Evolutionary conservation across 2,888 invertebrate genomes (phyloP), one percentile per base, ranked within the genome.

Genomic region (Proisotoma minuta): DNA sequence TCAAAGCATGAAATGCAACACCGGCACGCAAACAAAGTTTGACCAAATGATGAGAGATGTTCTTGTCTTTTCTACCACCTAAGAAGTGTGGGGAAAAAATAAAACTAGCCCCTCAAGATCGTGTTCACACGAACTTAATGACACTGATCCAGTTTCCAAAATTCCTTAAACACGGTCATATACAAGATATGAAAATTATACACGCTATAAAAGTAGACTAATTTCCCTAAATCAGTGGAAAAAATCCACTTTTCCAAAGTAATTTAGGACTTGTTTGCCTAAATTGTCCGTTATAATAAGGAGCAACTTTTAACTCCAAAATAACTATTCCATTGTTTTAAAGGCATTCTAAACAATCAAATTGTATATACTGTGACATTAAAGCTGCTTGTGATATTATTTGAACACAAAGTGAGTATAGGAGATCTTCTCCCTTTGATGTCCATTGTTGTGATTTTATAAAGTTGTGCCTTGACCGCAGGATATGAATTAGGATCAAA

Each of bases 401-500:
- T 10, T 10, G 34, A 10, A 34, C 34, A 34, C 34, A 34, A 34
- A 34, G 34, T 8, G 15, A 34, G 34, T 8, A 34, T 34, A 10
- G 15, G 8, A 15, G 8, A 34, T 34, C 15, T 34, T 8, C 8
- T 34, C 8, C 34, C 34, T 15, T 34, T 34, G 34, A 34, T 34
- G 15, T 34, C 8, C 34, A 8, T 15, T 34, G 15, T 34, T 34
- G 34, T 34, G 34, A 34, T 8, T 8, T 34, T 34, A 15, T 34
- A 15, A 34, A 34, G 34, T 34, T 8, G 54, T 5, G n/a, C n/a
- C 22, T 40, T 34, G 59, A 39, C 54, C 48, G 49, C 29, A 58
- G 60, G 54, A 56, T 54, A 59, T 52, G 62, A 65, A 65, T 65
- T 65, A 65, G 65, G 65, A 57, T 59, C 51, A 65, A 66, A 66